Evolutionary conservation across 2,797 vertebrate genomes (phyloP), one percentile per base, ranked within the genome.

Genomic region (Cryptoprocta ferox): DNA sequence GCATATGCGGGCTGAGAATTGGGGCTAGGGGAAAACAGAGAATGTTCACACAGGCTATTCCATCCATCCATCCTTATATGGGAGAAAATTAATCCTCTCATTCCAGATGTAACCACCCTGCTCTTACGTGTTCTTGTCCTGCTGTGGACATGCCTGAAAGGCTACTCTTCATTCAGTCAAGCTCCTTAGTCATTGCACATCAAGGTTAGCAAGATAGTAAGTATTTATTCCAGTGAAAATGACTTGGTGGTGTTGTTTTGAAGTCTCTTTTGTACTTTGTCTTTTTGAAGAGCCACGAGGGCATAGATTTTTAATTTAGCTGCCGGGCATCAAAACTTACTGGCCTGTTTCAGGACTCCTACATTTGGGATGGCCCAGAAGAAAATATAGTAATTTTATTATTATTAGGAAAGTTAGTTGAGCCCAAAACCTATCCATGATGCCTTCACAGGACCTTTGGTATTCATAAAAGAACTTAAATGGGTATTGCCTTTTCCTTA

Each of bases 391-490:
- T 30, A 7, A 63, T 89, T 78, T 81, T 84, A 71, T 78, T 63
- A 18, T 78, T 63, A 70, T 80, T 83, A 89, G 21, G 48, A 91
- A 89, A 89, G 92, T 82, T 91, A 79, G 89, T 37, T 63, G 50
- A 85, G 30, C 42, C 87, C 37, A 89, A 79, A 93, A 96, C 37
- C 18, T 84, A 66, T 48, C 65, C 6, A 82, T 63, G 24, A 73
- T 79, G 45, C 3, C 75, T 83, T 91, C 61, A 61, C 21, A 93
- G 45, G 73, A 81, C 9, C 39, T 63, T 37, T 88, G 14, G 37
- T 56, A 61, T 93, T 97, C 45, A 63, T 79, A 93, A 93, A 35
- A 82, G 42, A 95, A 88, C 89, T 94, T 70, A 96, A 78, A 16
- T 92, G 82, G 42, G 68, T 68, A n/a, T 78, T 85, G 4, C 48